phyloP scores from a whole-genome alignment of 1,140 invertebrate genomes.

The Brachionus sp. region DNA sequence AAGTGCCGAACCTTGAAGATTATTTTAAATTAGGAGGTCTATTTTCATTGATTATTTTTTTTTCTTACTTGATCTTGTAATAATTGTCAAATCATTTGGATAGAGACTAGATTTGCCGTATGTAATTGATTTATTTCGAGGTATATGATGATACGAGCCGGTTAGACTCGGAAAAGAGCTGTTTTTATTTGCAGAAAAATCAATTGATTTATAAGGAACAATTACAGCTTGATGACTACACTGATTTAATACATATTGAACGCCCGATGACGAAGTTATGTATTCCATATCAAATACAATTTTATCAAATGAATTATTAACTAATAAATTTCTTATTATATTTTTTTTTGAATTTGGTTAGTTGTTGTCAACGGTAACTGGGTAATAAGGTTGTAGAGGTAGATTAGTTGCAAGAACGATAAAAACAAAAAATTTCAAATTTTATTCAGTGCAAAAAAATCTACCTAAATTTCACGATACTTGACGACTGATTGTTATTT shows the following conservation, averaged over 20 bases:
- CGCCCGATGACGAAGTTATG: slow-evolving; percentile 23
- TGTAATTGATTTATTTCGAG: background rate
- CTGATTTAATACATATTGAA: background rate
- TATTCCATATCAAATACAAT: slow-evolving; percentile 33
- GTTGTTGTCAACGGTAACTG: slow-evolving; percentile 37
- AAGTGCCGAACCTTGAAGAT: background rate
- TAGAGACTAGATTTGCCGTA: slow-evolving; percentile 1
- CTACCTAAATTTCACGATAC: background rate
- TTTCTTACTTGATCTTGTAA: slow-evolving; percentile 4
- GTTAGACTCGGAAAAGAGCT: slow-evolving; percentile 28
- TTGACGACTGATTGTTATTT: slow-evolving; percentile 19
- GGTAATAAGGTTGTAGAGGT: slow-evolving; percentile 9
- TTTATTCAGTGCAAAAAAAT: background rate
- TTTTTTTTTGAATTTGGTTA: slow-evolving; percentile 12
- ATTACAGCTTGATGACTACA: slow-evolving; percentile 15
- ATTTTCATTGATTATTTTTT: background rate
- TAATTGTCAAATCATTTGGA: slow-evolving; percentile 4
- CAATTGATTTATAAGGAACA: slow-evolving; percentile 29
- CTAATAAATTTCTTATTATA: slow-evolving; percentile 17
- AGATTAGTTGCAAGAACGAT: background rate
- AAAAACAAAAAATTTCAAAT: slow-evolving; percentile 30
- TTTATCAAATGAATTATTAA: slow-evolving; percentile 30
- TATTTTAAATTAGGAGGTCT: background rate
- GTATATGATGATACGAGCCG: slow-evolving; percentile 12
- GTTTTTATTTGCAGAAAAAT: background rate